Evolutionary conservation across 1,140 invertebrate species (phyloP), one percentile per base, ranked within the genome.

Genomic region (Hypsibius dujardini): DNA sequence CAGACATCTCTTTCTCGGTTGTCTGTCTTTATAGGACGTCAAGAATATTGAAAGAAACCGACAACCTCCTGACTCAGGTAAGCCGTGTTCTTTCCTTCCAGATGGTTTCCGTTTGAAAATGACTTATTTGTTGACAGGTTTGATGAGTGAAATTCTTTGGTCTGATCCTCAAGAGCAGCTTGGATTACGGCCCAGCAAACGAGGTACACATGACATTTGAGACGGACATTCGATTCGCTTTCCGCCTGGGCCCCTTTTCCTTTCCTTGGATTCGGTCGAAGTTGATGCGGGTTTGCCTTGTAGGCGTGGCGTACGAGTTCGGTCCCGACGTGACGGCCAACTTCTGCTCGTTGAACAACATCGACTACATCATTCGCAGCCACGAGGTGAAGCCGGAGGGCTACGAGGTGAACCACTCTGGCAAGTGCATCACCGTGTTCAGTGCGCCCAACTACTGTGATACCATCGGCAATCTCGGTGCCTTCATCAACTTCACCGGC

Each of bases 361-460:
- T 98, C 40, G 89, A 95, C 75, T 98, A 96, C 78, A 84, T 98
- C 72, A 88, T 98, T 70, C 83, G 95, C 73, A 95, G 92, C 80
- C 95, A 99, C 79, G 96, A 99, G 80, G 96, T 99, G 1, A 98
- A 98, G 82, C 87, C 89, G 75, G 87, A 91, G 60, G 96, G 96
- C 1, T 98, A 95, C 77, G 94, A 98, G 81, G 81, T 92, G 40
- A 87, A 87, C 7, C 95, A 99, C 78, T 85, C 93, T 78, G 92
- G 90, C 46, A 89, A 90, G 78, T 95, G 92, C 78, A 91, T 95
- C 74, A 95, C 92, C 1, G 90, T 95, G 1, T 95, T 95, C 82
- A 97, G 93, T 42, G 95, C 95, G 73, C 95, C 95, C 72, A 98
- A 98, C 82, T 98, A 98, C 84, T 98, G 95, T 87, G 95, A 98